Evolutionary conservation across 2,113 vertebrate species (phyloP).

Genomic region (Gracilinanus agilis): DNA sequence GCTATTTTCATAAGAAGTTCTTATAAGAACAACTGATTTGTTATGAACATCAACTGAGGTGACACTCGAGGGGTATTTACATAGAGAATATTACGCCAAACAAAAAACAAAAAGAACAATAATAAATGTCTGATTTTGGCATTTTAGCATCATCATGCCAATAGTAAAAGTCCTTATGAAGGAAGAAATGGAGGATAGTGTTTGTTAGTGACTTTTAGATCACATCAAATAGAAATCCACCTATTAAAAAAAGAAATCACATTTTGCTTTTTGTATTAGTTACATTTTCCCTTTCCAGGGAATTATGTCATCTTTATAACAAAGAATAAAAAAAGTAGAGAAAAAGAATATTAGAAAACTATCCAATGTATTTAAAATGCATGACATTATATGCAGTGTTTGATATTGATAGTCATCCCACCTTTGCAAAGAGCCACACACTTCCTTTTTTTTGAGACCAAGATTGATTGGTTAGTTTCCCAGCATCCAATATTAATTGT

Average conservation of each 20-base stretch:
- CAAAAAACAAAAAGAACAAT: not conserved
- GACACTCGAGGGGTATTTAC: not conserved
- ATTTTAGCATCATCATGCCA: not conserved
- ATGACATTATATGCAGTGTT: not conserved
- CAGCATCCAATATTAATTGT: not conserved
- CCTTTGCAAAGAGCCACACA: not conserved
- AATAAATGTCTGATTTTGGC: not conserved
- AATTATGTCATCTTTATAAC: not conserved
- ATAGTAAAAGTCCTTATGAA: not conserved
- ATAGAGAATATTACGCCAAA: not conserved
- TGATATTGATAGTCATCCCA: not conserved
- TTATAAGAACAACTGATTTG: not conserved
- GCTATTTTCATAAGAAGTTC: not conserved
- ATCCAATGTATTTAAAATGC: not conserved
- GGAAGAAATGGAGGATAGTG: not conserved
- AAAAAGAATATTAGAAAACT: not conserved
- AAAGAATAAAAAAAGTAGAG: not conserved
- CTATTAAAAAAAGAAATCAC: not conserved
- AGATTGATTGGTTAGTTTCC: not conserved
- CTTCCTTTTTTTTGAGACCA: not conserved
- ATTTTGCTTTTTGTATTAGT: not conserved
- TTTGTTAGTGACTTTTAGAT: not conserved
- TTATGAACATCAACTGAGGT: not conserved
- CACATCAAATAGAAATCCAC: not conserved
- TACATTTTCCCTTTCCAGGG: not conserved